Base-by-base conservation (phyloP, 2,888 invertebrate species). In the Cheilosia vernalis region DNA sequence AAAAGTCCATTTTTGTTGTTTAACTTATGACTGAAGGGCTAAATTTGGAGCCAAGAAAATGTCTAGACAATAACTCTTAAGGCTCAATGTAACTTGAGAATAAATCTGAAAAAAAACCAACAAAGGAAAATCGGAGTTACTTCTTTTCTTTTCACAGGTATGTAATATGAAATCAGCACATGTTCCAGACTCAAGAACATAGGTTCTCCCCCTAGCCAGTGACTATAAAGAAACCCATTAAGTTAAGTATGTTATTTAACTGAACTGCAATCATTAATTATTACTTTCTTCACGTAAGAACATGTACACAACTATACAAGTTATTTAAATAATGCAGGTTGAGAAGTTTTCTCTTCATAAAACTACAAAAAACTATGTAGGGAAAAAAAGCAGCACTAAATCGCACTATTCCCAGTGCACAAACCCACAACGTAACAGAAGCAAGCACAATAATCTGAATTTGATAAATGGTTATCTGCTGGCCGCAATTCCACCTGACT, bases 401-500 rank as follows among this genome's bases (percentile, higher is more conserved):
- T 30, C 33, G 27, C n/a, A 42, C 72, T 40, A 33, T n/a, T n/a
- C 44, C 55, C 21, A 61, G 44, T 21, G 42, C 4, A 30, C 7
- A 7, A 7, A 44, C 7, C 21, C 5, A 27, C 24, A 37, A 4
- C 24, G 17, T 27, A 51, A 21, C 47, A 55, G 47, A 53, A 58
- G 73, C 58, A 73, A 53, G 21, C 21, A 81, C 60, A 70, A 67
- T 77, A 81, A 85, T 77, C 72, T 81, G 76, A 85, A 67, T 77
- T 81, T 85, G 85, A 81, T 56, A 85, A 81, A 85, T 81, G 61
- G 37, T 67, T 66, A 72, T 56, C 27, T 74, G 74, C 33, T 72
- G 60, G 60, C 81, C 67, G 81, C 70, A 76, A 72, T 55, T 81
- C 56, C 72, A 85, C 74, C 76, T 81, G 85, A 76, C 80, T 85